Conservation (phyloP, 2,797 vertebrate genomes). For the Sebastes iracundus region DNA sequence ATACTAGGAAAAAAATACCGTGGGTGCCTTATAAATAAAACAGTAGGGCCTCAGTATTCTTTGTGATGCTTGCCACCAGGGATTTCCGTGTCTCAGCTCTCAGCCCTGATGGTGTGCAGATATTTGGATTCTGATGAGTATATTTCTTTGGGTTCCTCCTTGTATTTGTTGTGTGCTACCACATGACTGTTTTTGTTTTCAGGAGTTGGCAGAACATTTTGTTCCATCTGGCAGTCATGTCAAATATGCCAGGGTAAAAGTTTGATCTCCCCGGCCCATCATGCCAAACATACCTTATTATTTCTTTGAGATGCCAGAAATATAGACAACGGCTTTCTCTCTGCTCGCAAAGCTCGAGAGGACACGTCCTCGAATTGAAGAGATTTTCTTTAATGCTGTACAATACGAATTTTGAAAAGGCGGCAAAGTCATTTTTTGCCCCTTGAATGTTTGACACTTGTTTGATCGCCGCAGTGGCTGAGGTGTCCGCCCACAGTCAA, state of each 20-base stretch:
- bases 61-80: constrained; percentile 67
- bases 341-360: constrained; percentile 16
- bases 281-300: constrained; percentile 41
- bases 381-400: neutral
- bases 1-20: constrained; percentile 46
- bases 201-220: constrained; percentile 59
- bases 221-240: constrained; percentile 49
- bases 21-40: constrained; percentile 76
- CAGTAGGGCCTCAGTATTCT: constrained; percentile 60
- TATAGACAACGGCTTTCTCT: neutral
- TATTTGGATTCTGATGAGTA: constrained; percentile 61
- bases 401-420: neutral
- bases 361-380: neutral
- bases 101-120: constrained; percentile 54
- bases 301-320: constrained; percentile 43
- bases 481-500: constrained; percentile 3
- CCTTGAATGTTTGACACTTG: neutral
- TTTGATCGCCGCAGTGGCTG: constrained; percentile 23
- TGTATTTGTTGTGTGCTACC: constrained; percentile 48
- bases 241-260: constrained; percentile 36
- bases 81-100: constrained; percentile 60
- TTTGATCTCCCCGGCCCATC: constrained; percentile 50
- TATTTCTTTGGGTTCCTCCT: constrained; percentile 46
- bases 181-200: constrained; percentile 54
- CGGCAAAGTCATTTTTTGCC: neutral